These are phyloP conservation scores for Ophthalmolycus amberensis DNA, from an alignment of 2,113 vertebrate genomes.

Conservation along the genomic window DNA sequence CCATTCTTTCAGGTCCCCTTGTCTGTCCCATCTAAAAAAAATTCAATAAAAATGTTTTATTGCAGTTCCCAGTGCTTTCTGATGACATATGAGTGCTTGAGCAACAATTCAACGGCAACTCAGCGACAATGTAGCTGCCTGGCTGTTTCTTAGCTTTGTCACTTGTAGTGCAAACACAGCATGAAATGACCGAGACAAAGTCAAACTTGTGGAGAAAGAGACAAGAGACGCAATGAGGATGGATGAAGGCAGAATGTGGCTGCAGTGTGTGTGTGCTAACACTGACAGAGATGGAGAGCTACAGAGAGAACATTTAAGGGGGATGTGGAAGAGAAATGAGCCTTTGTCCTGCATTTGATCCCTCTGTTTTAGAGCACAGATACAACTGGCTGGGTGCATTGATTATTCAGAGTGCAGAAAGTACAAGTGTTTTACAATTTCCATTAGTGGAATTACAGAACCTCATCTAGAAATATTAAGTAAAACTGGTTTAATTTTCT, in stretches of 20 bases:
- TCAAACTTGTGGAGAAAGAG: background rate
- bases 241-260: background rate
- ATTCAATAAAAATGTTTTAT: too few species aligned
- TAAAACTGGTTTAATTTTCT: background rate
- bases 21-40: too few species aligned
- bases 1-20: too few species aligned
- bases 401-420: background rate
- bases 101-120: too few species aligned
- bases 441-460: background rate
- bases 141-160: too few species aligned
- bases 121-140: too few species aligned
- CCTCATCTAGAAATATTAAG: background rate
- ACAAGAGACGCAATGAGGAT: background rate
- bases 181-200: background rate
- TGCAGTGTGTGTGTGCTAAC: background rate
- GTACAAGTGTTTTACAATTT: background rate
- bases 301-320: background rate
- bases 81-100: too few species aligned
- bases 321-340: background rate
- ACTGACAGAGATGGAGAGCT: conserved; percentile 3
- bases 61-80: too few species aligned
- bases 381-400: background rate
- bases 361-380: background rate
- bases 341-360: conserved; percentile 14
- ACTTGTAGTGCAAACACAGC: too few species aligned